A percentile compares a stretch with the other conserved stretches of the same genome.
Evolutionary conservation across 1,140 invertebrate genomes (phyloP).

Genomic region (Neomicropteryx cornuta): DNA sequence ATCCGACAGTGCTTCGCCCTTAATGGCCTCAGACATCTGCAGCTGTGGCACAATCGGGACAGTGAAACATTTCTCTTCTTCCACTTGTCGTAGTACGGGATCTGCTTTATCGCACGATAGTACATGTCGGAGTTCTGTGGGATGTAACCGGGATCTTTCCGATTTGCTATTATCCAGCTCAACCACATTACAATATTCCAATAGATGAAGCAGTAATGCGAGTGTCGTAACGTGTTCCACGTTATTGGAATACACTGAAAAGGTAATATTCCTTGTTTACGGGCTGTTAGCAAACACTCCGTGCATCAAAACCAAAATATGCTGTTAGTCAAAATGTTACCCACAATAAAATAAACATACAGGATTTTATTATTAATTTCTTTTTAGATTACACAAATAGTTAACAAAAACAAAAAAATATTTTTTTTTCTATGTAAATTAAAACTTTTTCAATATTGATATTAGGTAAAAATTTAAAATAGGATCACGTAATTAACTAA

Average conservation of each 20-base stretch:
- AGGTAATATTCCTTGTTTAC: constrained; percentile 4
- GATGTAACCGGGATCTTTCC: constrained; percentile 80
- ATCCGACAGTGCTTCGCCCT: constrained; percentile 83
- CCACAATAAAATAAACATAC: no score
- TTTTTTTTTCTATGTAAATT: no score
- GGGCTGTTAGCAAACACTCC: constrained; percentile 1
- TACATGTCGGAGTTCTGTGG: constrained; percentile 82
- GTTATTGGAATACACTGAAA: constrained; percentile 77
- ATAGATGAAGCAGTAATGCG: constrained; percentile 83
- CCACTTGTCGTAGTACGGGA: constrained; percentile 82
- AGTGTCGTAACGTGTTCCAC: constrained; percentile 72
- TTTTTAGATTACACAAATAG: no score
- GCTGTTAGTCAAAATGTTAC: no score
- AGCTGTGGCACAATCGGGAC: constrained; percentile 81
- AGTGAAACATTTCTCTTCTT: constrained; percentile 77
- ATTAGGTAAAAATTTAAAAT: no score
- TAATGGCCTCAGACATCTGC: constrained; percentile 72
- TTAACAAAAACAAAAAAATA: no score
- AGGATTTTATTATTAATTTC: no score
- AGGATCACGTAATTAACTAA: no score
- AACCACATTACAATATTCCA: constrained; percentile 89
- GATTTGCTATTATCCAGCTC: constrained; percentile 79
- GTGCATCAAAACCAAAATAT: no score
- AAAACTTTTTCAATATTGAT: no score
- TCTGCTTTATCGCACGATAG: constrained; percentile 77